These are phyloP conservation scores for Megalonaias nervosa DNA, from an alignment of 1,140 invertebrate species.

Conservation along the genomic window DNA sequence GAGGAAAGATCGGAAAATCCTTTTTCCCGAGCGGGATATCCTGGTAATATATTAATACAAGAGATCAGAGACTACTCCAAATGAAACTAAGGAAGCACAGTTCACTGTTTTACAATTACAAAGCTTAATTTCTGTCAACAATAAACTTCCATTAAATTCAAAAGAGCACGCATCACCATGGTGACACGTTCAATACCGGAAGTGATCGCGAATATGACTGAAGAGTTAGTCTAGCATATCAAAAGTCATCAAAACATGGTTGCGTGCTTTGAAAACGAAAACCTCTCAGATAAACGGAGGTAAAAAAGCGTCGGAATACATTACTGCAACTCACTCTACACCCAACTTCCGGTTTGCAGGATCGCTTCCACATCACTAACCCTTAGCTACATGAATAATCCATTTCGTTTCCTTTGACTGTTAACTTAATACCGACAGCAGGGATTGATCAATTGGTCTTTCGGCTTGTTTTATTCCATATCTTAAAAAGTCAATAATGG, in stretches of 20 bases:
- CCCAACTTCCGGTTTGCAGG: slow-evolving; percentile 31
- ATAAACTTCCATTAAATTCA: slow-evolving; percentile 38
- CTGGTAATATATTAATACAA: too few relatives aligned
- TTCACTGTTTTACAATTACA: slow-evolving; percentile 34
- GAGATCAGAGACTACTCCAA: too few relatives aligned
- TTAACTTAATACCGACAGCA: slow-evolving; percentile 35
- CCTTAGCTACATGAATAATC: slow-evolving; percentile 38
- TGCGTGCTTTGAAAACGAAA: slow-evolving; percentile 40
- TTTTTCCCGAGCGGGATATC: too few relatives aligned
- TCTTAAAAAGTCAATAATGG: slow-evolving; percentile 40
- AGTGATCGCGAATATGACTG: slow-evolving; percentile 36
- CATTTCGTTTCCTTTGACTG: slow-evolving; percentile 39
- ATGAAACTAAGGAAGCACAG: slow-evolving; percentile 33
- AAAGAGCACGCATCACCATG: slow-evolving; percentile 27
- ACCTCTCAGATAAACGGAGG: slow-evolving; percentile 16
- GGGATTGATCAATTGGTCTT: slow-evolving; percentile 37
- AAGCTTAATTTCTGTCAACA: slow-evolving; percentile 28
- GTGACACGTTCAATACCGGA: slow-evolving; percentile 30
- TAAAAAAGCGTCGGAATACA: slow-evolving; percentile 27
- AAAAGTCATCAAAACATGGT: slow-evolving; percentile 37
- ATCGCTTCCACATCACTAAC: slow-evolving; percentile 28
- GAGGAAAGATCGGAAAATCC: too few relatives aligned
- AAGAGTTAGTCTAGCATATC: slow-evolving; percentile 37
- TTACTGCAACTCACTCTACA: slow-evolving; percentile 33
- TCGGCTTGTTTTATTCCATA: slow-evolving; percentile 18